Base-by-base conservation (phyloP, 1,140 invertebrate genomes). In the Asbolus verrucosus region DNA sequence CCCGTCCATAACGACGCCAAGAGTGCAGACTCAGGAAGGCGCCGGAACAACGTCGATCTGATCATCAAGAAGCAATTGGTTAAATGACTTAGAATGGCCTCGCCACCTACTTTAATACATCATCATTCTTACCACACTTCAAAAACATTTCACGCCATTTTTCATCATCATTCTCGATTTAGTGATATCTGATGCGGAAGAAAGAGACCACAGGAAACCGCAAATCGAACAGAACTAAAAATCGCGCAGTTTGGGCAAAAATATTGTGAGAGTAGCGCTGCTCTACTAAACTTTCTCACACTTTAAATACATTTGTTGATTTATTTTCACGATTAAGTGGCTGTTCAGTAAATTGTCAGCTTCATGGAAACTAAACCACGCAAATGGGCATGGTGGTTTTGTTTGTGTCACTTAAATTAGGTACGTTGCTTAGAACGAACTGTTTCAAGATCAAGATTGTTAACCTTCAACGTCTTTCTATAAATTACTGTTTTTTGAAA, bases 1-100 rank as follows among this genome's bases (percentile, higher is more conserved):
- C 33, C 33, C 5, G 24, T 27, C 24, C 24, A 8, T 27, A 27
- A 27, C 24, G 24, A 8, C 24, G 8, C 24, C 24, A 36, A 36
- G 33, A 54, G 19, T 54, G 46, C 46, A 54, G 46, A 54, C 46
- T 54, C 46, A 54, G 46, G 46, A 54, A 54, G 46, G 46, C 46
- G 46, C 46, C 46, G 46, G 46, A 54, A 54, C 46, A 16, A 27
- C 46, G 46, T 54, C 46, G 46, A 54, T 54, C 46, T 19, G n/a
- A 30, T 54, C 46, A 54, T 54, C 46, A 54, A 54, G 46, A 54
- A 54, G 18, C 46, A 54, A 54, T 54, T 54, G 46, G 46, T 54
- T 54, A 54, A 54, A 54, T 54, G 46, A 54, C 46, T 54, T 54
- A 54, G 46, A 54, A 54, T 54, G 46, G 46, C 46, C 46, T 54